Evolutionary conservation across 23 tunicate species (phyloP).

Genomic region (Ascidia mentula): DNA sequence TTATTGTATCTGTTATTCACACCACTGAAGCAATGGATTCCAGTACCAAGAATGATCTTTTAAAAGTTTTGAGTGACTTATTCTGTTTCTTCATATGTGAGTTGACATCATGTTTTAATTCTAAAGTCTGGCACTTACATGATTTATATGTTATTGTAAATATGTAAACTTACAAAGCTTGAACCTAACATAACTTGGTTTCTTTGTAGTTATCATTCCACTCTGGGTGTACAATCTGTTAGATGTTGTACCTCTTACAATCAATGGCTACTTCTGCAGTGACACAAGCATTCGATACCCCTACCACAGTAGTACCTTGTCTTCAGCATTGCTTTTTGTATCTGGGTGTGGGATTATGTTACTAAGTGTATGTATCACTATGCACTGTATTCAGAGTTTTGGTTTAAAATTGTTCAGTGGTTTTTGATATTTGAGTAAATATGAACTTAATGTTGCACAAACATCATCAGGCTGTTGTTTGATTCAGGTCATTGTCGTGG

Average conservation of each 20-base stretch:
- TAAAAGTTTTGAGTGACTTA: not conserved
- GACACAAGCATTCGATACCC: slow-evolving; percentile 87
- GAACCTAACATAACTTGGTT: too few species aligned
- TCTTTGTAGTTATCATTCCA: slow-evolving; percentile 60
- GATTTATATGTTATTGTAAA: too few species aligned
- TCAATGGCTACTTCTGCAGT: slow-evolving; percentile 57
- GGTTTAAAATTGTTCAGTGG: not conserved
- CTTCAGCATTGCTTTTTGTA: slow-evolving; percentile 50
- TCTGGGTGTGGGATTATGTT: slow-evolving; percentile 31
- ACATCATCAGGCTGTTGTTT: not conserved
- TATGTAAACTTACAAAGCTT: too few species aligned
- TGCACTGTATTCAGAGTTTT: not conserved
- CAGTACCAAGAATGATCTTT: not conserved
- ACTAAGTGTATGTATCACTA: slow-evolving; percentile 33
- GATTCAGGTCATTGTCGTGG: not conserved
- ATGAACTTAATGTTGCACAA: not conserved
- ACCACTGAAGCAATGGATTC: not conserved
- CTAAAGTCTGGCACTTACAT: too few species aligned
- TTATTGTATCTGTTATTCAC: too few species aligned
- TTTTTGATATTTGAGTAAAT: too few species aligned
- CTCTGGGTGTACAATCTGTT: slow-evolving; percentile 70
- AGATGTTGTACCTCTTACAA: slow-evolving; percentile 44
- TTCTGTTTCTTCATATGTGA: not conserved
- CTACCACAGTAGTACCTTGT: slow-evolving; percentile 44
- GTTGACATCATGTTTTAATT: too few species aligned